Evolutionary conservation across 2,113 vertebrate genomes (phyloP), one percentile per base, ranked within the genome.

Genomic region (Rhinopomastus cyanomelas): DNA sequence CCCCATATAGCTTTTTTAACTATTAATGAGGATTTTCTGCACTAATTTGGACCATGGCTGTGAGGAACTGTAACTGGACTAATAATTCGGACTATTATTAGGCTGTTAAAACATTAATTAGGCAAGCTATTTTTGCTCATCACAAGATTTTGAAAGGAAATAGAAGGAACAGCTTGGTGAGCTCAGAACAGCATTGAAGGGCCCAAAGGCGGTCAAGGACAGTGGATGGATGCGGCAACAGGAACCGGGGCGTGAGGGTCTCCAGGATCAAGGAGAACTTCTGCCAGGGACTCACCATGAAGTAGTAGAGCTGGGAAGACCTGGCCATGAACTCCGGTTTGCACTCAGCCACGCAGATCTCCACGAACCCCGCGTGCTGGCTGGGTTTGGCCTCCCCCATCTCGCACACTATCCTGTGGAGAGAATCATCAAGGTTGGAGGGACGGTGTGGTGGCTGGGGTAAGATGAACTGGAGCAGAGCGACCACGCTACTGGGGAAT

Each of bases 361-460:
- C 98, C 91, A 99, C 98, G 0, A 98, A 98, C 73, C 98, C 98
- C 0, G 98, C 98, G 1, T 98, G 99, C 93, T 99, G 99, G 95
- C 98, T 99, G 88, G 97, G 98, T 88, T 99, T 98, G 39, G 99
- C 99, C 76, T 98, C 98, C 8, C 98, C 99, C 98, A 99, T 99
- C 97, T 99, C 98, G 90, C 99, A 99, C 65, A 99, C 98, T 12
- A 99, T 99, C 98, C 99, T 99, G 94, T 18, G 94, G 95, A 94
- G 49, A 93, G 56, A 67, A 93, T 5, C 39, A 86, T 26, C 16
- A 34, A 67, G 9, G 16, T 76, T 49, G 30, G 29, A 86, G 34
- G 39, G 30, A 8, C n/a, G 26, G 11, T 37, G 82, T 65, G 26
- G 25, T 56, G 44, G 5, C 27, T 44, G 27, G 16, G 20, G 4